Base-by-base conservation (phyloP, 2,113 vertebrate genomes). In the Phaethon lepturus region DNA sequence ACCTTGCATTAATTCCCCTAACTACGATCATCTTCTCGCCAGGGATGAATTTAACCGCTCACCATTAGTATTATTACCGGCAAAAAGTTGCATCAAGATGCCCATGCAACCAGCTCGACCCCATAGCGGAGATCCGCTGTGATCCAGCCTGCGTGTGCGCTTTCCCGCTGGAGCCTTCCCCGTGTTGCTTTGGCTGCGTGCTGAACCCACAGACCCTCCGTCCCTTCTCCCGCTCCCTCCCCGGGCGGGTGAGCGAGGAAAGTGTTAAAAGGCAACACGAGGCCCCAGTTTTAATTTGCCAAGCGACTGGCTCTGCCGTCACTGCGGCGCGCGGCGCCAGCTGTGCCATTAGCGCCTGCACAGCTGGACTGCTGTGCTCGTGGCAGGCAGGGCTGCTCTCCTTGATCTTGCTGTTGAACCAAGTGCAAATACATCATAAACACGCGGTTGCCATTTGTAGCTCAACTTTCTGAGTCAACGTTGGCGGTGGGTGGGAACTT, bases 281-380 rank as follows among this genome's bases (percentile, higher is more conserved):
- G 92, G 92, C 91, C 78, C 82, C 47, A 28, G 88, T 96, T 38
- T 97, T 95, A 95, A 97, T 97, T 97, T 97, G 93, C 96, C 96
- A 69, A 96, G 90, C 50, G 93, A 94, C 69, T 93, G 86, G 93
- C 76, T 93, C 77, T 85, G 90, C 85, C n/a, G 17, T 86, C 73
- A 15, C 44, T n/a, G 73, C 45, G 23, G 74, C 38, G n/a, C 80
- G 35, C 18, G 26, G 68, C 53, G 28, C 96, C 97, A 97, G 97
- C 96, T 97, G 96, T 97, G 96, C 94, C 83, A 12, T 91, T 28
- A 69, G 62, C 47, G 81, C 67, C 93, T 47, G 47, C 94, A 84
- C 95, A 93, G 95, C 95, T 96, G 96, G 94, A 80, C 58, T 2
- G 49, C 89, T 49, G 56, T 35, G 93, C 88, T 85, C 24, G 49